Conservation (phyloP, 2,113 vertebrate genomes). For the Hystrix brachyura region DNA sequence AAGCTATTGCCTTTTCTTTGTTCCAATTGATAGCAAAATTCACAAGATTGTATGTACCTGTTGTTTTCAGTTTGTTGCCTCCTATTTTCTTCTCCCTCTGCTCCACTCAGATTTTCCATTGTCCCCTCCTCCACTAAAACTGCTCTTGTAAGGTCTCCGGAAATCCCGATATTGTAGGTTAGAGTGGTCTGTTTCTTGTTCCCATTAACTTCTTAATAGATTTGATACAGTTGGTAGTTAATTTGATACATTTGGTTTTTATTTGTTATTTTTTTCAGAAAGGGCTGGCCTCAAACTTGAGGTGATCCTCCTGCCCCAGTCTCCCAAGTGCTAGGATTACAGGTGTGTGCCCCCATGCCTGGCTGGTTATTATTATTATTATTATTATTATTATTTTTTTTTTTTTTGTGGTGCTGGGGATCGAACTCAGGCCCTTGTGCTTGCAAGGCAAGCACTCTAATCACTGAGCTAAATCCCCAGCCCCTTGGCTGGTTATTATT, state of each 20-base stretch:
- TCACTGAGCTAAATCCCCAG: too few relatives aligned
- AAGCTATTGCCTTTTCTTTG: not conserved
- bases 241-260: not conserved
- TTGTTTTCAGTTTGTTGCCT: not conserved
- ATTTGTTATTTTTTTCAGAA: not conserved
- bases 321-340: not conserved
- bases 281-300: too few relatives aligned
- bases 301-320: not conserved
- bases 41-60: not conserved
- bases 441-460: too few relatives aligned
- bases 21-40: not conserved
- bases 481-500: not conserved
- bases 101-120: conserved; percentile 4
- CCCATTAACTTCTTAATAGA: conserved; percentile 4
- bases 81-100: not conserved
- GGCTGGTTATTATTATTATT: not conserved
- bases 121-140: not conserved
- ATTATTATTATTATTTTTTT: too few relatives aligned
- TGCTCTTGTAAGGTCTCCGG: not conserved
- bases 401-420: too few relatives aligned
- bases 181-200: conserved; percentile 46
- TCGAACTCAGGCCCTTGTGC: too few relatives aligned
- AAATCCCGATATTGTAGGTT: not conserved
- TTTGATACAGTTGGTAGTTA: not conserved
- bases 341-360: not conserved